Base-by-base conservation (phyloP, 2,797 vertebrate species). In the Sebastes miniatus region DNA sequence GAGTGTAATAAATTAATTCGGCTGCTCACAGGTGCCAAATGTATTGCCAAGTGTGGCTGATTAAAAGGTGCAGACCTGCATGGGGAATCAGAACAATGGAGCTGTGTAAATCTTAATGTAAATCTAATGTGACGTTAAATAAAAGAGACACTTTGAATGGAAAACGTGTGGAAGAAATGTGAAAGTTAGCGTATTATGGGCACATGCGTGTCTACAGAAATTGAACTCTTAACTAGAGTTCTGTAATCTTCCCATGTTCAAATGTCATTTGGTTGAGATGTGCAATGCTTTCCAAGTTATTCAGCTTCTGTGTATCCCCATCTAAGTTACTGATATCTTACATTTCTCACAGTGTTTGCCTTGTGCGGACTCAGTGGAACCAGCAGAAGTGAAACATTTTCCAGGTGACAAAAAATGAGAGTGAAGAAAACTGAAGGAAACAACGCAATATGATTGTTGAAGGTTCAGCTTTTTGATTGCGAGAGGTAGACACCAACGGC, bases 11-110 rank as follows among this genome's bases (percentile, higher is more conserved):
- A 84, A 93, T 88, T 62, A 73, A 86, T 84, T 78, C 74, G 36
- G 86, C 72, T 31, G 74, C 82, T 85, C 69, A 32, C 83, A 76
- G 69, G 75, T 79, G 87, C 77, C 83, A 85, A 56, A 84, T 80
- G 77, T 79, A 73, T 81, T 77, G 79, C 76, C 84, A 80, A 80
- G 82, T 80, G 88, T 76, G 82, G 72, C 73, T 89, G 86, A 93
- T 91, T 88, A 93, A 89, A 87, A 84, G 69, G 79, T 62, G 71
- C 36, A 62, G 79, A 73, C 56, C 80, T 88, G 84, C 79, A 73
- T 66, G 66, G 63, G 79, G 79, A 89, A 89, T 80, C 63, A 62
- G 80, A 76, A 82, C 77, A 67, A 79, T 18, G 57, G 58, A 34
- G 36, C 69, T 76, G 47, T 75, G 64, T 77, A 77, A 86, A 86